Base-by-base conservation (phyloP, 30 jellyfish, hydroid and myxozoan genomes). In the Hydractinia symbiolongicarpus region DNA sequence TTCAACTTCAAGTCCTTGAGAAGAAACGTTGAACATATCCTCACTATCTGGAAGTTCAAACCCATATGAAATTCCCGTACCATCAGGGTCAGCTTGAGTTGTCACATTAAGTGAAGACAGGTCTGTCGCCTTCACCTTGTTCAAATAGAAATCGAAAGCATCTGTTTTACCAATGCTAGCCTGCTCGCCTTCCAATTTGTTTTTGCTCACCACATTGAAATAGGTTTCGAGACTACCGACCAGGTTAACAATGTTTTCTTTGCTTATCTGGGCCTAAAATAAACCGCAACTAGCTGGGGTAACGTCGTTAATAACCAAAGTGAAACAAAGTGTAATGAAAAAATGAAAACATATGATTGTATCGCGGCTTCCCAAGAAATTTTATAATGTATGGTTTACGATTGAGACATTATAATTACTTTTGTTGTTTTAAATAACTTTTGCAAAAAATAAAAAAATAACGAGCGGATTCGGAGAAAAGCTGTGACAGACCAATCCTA, bases 181-280 rank as follows among this genome's bases (percentile, higher is more conserved):
- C 15, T 11, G 5, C 54, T 74, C 83, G 1, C 83, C 83, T 4
- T 66, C 69, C 21, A 50, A 66, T 49, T 74, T 74, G 68, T 74
- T 64, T 6, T 13, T 13, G 7, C 52, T 51, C 74, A 64, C 74
- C 9, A 64, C 7, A 64, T 44, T 6, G 8, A 64, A 51, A 64
- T 64, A 64, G 16, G 74, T n/a, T 7, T 64, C 74, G 4, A 64
- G 40, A 64, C 52, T 64, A 2, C 1, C 16, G 16, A 64, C 74
- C 16, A 64, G 74, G 40, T 67, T 79, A 10, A 14, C 53, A 20
- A 82, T 77, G 16, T 68, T 86, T 52, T 19, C 62, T 54, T 66
- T 86, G 17, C 88, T 78, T 54, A 71, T 71, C 15, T 79, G 77
- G 58, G 86, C 89, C 95, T 86, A 67, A 67, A 64, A 61, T 49